These are phyloP conservation scores for Acanthis flammea DNA, from an alignment of 2,797 vertebrate genomes.

Conservation along the genomic window DNA sequence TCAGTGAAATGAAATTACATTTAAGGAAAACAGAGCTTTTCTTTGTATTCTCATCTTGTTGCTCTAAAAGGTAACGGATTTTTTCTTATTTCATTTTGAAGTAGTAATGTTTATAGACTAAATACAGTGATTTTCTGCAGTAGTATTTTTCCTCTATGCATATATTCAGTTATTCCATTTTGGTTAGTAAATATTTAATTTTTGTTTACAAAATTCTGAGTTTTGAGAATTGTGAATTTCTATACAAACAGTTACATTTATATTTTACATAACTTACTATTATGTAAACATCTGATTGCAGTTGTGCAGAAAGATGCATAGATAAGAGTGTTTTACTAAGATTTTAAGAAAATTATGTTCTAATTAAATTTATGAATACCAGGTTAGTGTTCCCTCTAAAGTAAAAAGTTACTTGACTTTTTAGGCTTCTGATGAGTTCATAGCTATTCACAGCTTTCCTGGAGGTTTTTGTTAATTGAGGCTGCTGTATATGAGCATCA, in stretches of 20 bases:
- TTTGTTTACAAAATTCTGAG: neutral
- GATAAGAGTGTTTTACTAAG: neutral
- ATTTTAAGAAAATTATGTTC: neutral
- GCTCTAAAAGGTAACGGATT: neutral
- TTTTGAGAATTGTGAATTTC: neutral
- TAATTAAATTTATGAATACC: constrained; percentile 14
- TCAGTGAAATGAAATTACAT: neutral
- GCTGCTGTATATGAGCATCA: neutral
- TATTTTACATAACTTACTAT: constrained; percentile 15
- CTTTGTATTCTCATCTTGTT: neutral
- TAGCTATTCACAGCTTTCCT: neutral
- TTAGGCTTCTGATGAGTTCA: neutral
- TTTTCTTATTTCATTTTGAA: neutral
- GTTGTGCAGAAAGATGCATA: neutral
- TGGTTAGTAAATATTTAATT: neutral
- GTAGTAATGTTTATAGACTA: neutral
- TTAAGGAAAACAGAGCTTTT: neutral
- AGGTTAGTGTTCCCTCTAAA: neutral
- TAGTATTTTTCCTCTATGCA: neutral
- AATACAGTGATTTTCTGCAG: neutral
- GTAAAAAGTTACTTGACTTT: neutral
- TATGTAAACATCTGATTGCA: constrained; percentile 21
- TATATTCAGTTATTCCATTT: neutral
- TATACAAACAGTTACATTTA: neutral
- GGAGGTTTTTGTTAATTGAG: neutral